Evolutionary conservation across 2,113 vertebrate genomes (phyloP).

Genomic region (Acrocephalus arundinaceus): DNA sequence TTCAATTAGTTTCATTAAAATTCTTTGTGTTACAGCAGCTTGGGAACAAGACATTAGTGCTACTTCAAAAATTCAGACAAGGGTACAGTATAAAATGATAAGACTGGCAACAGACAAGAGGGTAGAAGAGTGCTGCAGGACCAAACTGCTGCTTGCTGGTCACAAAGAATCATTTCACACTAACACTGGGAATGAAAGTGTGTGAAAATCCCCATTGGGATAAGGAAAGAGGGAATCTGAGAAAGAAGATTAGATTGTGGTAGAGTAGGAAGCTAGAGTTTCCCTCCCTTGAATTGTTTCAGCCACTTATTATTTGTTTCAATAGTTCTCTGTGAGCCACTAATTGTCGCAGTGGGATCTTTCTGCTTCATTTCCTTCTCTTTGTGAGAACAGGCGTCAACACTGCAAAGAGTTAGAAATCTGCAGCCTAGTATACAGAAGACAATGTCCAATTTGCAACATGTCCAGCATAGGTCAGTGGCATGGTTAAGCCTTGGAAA

Average conservation of each 20-base stretch:
- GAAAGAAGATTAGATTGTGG: conserved; percentile 37
- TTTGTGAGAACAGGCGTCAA: conserved; percentile 54
- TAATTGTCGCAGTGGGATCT: conserved; percentile 60
- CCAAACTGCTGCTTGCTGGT: neutral
- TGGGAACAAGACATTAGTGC: neutral
- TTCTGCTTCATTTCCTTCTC: conserved; percentile 62
- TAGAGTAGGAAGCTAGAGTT: conserved; percentile 38
- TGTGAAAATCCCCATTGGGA: conserved; percentile 1
- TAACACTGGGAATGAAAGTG: neutral
- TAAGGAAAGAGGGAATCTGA: conserved; percentile 23
- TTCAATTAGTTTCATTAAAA: conserved; percentile 25
- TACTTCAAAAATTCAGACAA: conserved; percentile 32
- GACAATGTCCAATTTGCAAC: conserved; percentile 15
- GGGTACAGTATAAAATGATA: conserved; percentile 16
- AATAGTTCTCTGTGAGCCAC: conserved; percentile 54
- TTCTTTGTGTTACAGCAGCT: conserved; percentile 10
- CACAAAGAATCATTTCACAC: neutral
- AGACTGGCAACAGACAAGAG: neutral
- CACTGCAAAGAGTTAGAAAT: conserved; percentile 60
- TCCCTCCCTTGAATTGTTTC: conserved; percentile 46
- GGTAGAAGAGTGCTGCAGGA: neutral
- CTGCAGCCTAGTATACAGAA: conserved; percentile 3
- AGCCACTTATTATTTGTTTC: conserved; percentile 53
- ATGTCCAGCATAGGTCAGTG: conserved; percentile 37
- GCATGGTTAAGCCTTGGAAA: conserved; percentile 3